phyloP scores from a whole-genome alignment of 2,888 invertebrate species.

The Lottia gigantea region DNA sequence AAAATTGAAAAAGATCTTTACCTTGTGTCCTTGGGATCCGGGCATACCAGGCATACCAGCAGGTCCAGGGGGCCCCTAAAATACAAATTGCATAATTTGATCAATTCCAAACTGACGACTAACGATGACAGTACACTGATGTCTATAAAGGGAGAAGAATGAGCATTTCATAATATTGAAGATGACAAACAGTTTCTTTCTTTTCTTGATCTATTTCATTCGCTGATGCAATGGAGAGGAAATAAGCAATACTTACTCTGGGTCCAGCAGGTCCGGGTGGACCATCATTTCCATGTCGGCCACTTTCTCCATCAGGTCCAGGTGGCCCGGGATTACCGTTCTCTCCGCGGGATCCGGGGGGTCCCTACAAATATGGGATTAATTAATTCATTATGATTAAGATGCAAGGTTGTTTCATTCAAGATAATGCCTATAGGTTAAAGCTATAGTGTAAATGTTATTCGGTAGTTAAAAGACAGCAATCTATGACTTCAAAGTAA shows the following conservation, averaged over 20 bases:
- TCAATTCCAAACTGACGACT: too few species aligned
- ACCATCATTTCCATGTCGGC: conserved; percentile 51
- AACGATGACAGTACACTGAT: too few species aligned
- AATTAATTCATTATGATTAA: too few species aligned
- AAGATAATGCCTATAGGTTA: too few species aligned
- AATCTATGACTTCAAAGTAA: too few species aligned
- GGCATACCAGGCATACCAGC: conserved; percentile 60
- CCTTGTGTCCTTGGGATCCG: conserved; percentile 53
- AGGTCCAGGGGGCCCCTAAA: conserved; percentile 53
- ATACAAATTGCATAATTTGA: not conserved
- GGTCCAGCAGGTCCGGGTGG: conserved; percentile 45
- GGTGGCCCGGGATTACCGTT: conserved; percentile 22
- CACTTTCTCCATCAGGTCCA: conserved; percentile 49
- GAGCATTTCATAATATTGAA: too few species aligned
- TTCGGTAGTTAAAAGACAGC: too few species aligned
- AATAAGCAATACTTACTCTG: conserved; percentile 40
- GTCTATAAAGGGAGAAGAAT: too few species aligned
- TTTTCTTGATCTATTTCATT: not conserved
- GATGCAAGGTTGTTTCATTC: too few species aligned
- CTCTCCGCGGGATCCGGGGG: conserved; percentile 22
- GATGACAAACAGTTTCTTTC: too few species aligned
- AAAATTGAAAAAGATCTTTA: too few species aligned
- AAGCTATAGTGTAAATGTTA: too few species aligned
- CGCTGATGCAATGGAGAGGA: not conserved
- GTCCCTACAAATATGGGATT: conserved; percentile 16